phyloP scores from a whole-genome alignment of 2,797 vertebrate genomes.

The Rallus crepitans region DNA sequence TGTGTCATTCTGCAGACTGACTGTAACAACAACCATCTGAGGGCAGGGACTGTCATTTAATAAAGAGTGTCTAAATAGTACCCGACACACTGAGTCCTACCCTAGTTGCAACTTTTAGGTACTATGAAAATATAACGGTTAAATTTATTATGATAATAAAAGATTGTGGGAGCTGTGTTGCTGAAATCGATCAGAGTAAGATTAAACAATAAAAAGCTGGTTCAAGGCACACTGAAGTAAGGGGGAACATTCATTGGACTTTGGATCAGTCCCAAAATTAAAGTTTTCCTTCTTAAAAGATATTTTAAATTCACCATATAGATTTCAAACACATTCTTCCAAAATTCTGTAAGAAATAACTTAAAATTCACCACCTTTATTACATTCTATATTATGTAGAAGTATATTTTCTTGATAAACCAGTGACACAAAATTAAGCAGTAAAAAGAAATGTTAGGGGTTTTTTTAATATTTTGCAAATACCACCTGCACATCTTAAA shows the following conservation, averaged over 20 bases:
- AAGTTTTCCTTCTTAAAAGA: not conserved
- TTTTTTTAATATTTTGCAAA: slow-evolving; percentile 43
- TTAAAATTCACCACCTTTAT: slow-evolving; percentile 6
- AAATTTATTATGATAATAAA: slow-evolving; percentile 66
- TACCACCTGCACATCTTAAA: slow-evolving; percentile 20
- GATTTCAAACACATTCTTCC: not conserved
- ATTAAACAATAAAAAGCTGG: slow-evolving; percentile 47
- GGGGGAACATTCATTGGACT: not conserved
- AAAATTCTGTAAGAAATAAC: not conserved
- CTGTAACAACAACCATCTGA: not conserved
- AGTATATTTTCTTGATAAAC: slow-evolving; percentile 32
- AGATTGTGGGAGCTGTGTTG: slow-evolving; percentile 11
- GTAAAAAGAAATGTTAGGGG: not conserved
- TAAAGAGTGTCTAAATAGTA: not conserved
- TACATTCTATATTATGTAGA: not conserved
- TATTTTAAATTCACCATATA: not conserved
- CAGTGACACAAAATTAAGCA: not conserved
- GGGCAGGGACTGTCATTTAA: not conserved
- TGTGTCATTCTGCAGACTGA: not conserved
- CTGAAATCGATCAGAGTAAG: slow-evolving; percentile 32
- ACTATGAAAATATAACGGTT: slow-evolving; percentile 11
- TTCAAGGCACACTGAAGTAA: not conserved
- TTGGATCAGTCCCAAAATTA: slow-evolving; percentile 3
- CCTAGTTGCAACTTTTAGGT: not conserved
- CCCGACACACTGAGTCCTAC: not conserved